Base-by-base conservation (phyloP, 92 coral and sea anemone species). In the Siderastrea siderea region DNA sequence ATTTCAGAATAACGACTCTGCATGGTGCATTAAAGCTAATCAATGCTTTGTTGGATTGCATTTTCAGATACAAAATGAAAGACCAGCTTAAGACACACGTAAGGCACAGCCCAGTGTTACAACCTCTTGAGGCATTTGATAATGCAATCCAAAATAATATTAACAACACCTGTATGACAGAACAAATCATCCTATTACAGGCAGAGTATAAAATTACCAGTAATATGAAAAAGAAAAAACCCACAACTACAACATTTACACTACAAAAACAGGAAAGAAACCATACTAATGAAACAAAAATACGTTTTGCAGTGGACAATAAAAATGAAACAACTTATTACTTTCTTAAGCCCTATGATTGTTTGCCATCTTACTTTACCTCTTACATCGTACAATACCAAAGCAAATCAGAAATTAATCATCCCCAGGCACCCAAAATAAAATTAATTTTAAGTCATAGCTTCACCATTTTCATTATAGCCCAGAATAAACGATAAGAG, bases 51-150 rank as follows among this genome's bases (percentile, higher is more conserved):
- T 16, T 74, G 81, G 81, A 74, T 84, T 66, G 45, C 71, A 84
- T 44, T 84, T 84, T 62, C 80, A 73, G 62, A 51, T 4, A 19
- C 80, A 61, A 73, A 73, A 57, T n/a, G 14, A 63, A 70, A 83
- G 87, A 60, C 87, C 87, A 73, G 87, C 87, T 84, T 84, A 57
- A 14, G 17, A 72, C 71, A 46, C 2, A 47, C 81, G 47, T 72
- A 46, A 17, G 87, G 87, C 87, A 49, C 87, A 84, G 87, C 87
- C 87, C 44, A 38, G 72, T 16, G 80, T 62, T 50, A 59, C 7
- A 51, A 50, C 73, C 50, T 48, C 59, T 38, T 51, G 64, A 3
- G 71, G 80, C 73, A 74, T 17, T 49, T 84, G 62, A 74, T 4
- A 74, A 74, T 84, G 79, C 46, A 76, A 61, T 65, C 87, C 60